A percentile compares a stretch with the other conserved stretches of the same genome.
Evolutionary conservation across 2,113 vertebrate genomes (phyloP).

Genomic region (Fulica atra): DNA sequence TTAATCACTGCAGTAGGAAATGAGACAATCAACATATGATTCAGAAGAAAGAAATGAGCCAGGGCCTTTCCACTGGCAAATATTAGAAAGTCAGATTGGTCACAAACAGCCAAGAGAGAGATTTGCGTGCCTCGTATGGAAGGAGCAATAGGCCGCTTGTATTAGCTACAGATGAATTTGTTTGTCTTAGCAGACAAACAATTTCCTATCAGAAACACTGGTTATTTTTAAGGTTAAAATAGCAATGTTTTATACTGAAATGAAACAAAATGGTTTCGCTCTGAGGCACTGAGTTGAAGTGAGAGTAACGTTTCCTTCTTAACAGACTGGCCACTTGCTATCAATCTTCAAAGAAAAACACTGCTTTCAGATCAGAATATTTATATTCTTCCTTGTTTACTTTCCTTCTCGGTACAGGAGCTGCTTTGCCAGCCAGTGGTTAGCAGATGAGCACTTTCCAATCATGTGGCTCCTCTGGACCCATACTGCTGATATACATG

Average conservation of each 20-base stretch:
- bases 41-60: constrained; percentile 34
- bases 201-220: not conserved
- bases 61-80: constrained; percentile 17
- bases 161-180: not conserved
- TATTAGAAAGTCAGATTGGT: not conserved
- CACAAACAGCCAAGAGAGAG: not conserved
- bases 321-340: not conserved
- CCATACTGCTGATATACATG: not conserved
- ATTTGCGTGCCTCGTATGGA: not conserved
- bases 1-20: constrained; percentile 16
- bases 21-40: constrained; percentile 11
- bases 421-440: not conserved
- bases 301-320: not conserved
- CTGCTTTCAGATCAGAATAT: not conserved
- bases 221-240: constrained; percentile 11
- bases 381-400: not conserved
- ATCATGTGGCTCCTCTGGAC: not conserved
- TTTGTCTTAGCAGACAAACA: not conserved
- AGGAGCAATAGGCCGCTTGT: not conserved
- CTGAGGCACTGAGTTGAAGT: not conserved
- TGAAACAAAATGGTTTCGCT: not conserved
- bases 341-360: not conserved
- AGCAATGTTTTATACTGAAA: not conserved
- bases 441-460: not conserved
- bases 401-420: not conserved